Evolutionary conservation across 2,888 invertebrate species (phyloP).

Genomic region (Coelopa pilipes): DNA sequence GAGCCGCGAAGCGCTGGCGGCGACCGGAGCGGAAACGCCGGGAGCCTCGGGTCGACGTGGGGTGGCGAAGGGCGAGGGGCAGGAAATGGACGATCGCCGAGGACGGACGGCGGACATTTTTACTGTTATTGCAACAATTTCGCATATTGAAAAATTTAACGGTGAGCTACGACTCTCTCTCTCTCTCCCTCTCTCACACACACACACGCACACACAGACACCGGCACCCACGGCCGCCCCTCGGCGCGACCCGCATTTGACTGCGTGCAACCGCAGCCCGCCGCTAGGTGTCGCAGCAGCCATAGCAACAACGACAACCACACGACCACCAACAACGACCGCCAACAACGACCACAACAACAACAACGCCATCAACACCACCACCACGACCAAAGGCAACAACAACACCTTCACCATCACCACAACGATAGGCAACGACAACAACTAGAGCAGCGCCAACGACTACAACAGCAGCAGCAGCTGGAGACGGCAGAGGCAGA

Average conservation of each 20-base stretch:
- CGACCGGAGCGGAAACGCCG: neutral
- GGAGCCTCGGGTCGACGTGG: neutral
- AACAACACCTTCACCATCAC: no score
- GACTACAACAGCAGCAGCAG: no score
- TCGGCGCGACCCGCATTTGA: neutral
- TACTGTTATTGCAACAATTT: conserved; percentile 21
- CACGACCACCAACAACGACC: neutral
- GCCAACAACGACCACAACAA: no score
- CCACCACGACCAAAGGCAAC: no score
- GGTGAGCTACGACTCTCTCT: neutral
- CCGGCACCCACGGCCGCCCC: no score
- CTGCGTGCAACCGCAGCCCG: conserved; percentile 3
- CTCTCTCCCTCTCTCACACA: no score
- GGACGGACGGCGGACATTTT: neutral
- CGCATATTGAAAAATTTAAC: conserved; percentile 11
- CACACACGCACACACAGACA: no score
- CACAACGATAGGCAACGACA: no score
- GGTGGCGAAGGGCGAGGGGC: neutral
- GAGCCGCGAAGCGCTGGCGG: no score
- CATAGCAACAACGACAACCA: neutral
- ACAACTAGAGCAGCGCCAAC: no score
- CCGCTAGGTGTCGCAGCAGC: neutral
- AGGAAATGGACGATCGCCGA: neutral
- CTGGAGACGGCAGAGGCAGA: no score
- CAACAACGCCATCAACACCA: no score